Percentiles rank a stretch among this genome's conserved stretches.
Conservation (phyloP, 1,140 invertebrate genomes). For the Ceratina japonica region DNA sequence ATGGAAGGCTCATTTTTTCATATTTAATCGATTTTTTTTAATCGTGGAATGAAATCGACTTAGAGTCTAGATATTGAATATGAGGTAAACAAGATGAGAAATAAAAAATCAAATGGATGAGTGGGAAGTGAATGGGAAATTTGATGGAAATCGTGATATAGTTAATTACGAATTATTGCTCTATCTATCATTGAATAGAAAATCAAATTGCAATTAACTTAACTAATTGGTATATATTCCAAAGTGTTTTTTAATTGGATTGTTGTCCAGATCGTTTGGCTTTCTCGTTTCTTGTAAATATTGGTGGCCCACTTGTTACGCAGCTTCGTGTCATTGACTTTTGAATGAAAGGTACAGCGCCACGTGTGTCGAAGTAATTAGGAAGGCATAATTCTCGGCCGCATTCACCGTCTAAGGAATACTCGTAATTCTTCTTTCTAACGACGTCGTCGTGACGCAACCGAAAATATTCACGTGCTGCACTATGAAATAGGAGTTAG, state of each 20-base stretch:
- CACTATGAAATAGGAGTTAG: slow-evolving; percentile 14
- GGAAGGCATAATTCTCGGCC: slow-evolving; percentile 37
- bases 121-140: too few relatives aligned
- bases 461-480: slow-evolving; percentile 50
- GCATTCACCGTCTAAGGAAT: slow-evolving; percentile 32
- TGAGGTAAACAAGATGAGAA: too few relatives aligned
- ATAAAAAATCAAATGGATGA: too few relatives aligned
- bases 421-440: slow-evolving; percentile 56
- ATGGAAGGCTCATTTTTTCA: not conserved
- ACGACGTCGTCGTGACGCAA: slow-evolving; percentile 42
- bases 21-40: too few relatives aligned
- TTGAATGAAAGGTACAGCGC: slow-evolving; percentile 13
- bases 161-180: too few relatives aligned
- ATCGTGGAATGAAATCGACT: too few relatives aligned
- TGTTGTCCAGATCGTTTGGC: not conserved
- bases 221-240: not conserved
- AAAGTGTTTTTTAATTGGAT: slow-evolving; percentile 16
- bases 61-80: too few relatives aligned
- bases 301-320: slow-evolving; percentile 25
- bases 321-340: slow-evolving; percentile 33
- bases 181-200: not conserved
- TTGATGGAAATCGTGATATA: too few relatives aligned
- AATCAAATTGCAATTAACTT: not conserved
- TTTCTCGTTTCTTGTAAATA: slow-evolving; percentile 17
- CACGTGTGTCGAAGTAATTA: slow-evolving; percentile 43